Conservation (phyloP, 1,140 invertebrate species). For the Scaptomyza graminum region DNA sequence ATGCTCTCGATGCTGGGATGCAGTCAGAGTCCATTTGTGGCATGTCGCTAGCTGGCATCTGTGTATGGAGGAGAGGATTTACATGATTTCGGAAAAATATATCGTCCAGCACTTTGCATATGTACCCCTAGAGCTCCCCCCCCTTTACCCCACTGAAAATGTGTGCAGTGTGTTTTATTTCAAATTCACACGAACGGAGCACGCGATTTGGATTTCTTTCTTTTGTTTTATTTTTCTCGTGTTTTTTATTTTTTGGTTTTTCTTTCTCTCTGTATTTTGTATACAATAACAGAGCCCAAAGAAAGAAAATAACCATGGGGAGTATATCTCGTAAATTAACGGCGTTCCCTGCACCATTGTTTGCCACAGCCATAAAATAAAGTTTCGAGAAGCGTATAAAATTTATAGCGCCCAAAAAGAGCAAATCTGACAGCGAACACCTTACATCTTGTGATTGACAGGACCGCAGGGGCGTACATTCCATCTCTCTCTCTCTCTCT, state of each 20-base stretch:
- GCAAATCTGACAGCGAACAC: conserved; percentile 78
- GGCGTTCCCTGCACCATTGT: conserved; percentile 66
- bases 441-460: conserved; percentile 76
- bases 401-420: conserved; percentile 65
- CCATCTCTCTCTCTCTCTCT: not conserved
- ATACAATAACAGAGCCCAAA: conserved; percentile 54
- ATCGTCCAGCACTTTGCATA: conserved; percentile 16
- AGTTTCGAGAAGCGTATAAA: conserved; percentile 82
- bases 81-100: conserved; percentile 24
- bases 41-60: conserved; percentile 65
- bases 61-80: conserved; percentile 18
- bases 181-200: conserved; percentile 67
- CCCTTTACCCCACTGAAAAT: conserved; percentile 4
- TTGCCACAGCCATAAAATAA: conserved; percentile 73
- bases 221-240: too few relatives aligned
- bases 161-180: conserved; percentile 76
- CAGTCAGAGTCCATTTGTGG: conserved; percentile 70
- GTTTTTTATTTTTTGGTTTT: conserved; percentile 6
- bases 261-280: conserved; percentile 39
- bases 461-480: conserved; percentile 64
- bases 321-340: conserved; percentile 83
- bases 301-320: conserved; percentile 61
- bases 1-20: conserved; percentile 10
- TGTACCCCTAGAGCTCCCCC: not conserved
- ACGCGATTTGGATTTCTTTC: conserved; percentile 22